These are phyloP conservation scores for Manis pentadactyla DNA, from an alignment of 2,797 vertebrate genomes.

Conservation along the genomic window DNA sequence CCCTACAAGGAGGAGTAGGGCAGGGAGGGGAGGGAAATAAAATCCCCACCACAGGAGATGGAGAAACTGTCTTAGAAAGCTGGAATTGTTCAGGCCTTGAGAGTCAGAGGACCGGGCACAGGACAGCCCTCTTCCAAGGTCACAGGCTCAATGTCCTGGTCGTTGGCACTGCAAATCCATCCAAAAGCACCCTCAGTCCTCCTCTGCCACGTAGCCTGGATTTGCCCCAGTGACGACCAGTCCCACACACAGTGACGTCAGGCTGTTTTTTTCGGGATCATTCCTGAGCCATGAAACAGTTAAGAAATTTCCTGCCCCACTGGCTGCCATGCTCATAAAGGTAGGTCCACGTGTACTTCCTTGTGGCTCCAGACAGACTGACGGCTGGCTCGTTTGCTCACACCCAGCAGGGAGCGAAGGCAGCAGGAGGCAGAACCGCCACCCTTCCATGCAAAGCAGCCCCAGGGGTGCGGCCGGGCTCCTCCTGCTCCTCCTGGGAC, in stretches of 20 bases:
- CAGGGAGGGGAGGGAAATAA: fast-evolving
- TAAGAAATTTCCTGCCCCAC: constrained; percentile 78
- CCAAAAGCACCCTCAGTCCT: not conserved
- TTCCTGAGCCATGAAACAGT: constrained; percentile 78
- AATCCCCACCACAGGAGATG: not conserved
- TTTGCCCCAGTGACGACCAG: not conserved
- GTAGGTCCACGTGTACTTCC: constrained; percentile 85
- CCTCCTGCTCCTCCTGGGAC: not conserved
- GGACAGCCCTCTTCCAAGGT: not conserved
- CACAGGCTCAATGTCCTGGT: not conserved
- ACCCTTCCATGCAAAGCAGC: constrained; percentile 72
- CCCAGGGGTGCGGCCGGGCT: not conserved
- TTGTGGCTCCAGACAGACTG: constrained; percentile 76
- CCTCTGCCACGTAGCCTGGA: not conserved
- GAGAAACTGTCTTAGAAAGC: not conserved
- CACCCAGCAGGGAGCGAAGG: constrained; percentile 53
- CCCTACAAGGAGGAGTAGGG: too few species aligned
- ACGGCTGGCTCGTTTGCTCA: constrained; percentile 52
- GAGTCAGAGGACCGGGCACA: not conserved
- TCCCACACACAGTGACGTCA: constrained; percentile 23
- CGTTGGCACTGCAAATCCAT: not conserved
- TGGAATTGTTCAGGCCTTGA: not conserved
- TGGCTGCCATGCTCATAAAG: constrained; percentile 80
- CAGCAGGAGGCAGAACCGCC: not conserved
- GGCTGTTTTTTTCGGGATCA: constrained; percentile 24